Base-by-base conservation (phyloP, 2,888 invertebrate species). In the Hypercompe scribonia region DNA sequence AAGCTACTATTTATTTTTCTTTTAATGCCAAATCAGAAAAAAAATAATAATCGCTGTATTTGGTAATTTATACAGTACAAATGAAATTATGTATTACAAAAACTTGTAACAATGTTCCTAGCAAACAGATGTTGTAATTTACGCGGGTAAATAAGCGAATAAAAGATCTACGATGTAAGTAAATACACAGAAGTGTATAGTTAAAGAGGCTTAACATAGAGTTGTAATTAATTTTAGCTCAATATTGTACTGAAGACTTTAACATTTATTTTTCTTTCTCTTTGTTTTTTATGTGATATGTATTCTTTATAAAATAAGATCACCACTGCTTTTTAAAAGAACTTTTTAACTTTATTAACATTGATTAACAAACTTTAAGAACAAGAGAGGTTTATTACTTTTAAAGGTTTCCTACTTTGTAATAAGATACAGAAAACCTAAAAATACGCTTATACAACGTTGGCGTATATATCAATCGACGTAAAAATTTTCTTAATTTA, bases 171-270 rank as follows among this genome's bases (percentile, higher is more conserved):
- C 13, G 13, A 58, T 28, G 28, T 58, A 13, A 13, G 54, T 54
- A n/a, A 54, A 50, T 50, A 50, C 50, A n/a, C 54, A n/a, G 24
- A 54, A 54, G 2, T 11, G 24, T 24, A 24, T 24, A 58, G 58
- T 28, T 58, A 28, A n/a, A 58, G 58, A 58, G 13, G 28, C 4
- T 28, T 28, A 58, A 58, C 13, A 13, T 58, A n/a, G 13, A 28
- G 58, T 58, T 58, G 13, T 58, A 54, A n/a, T 54, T 54, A 54
- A 54, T n/a, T 54, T 54, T 54, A 54, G 24, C n/a, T 54, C n/a
- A 54, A 54, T 54, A 54, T 11, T n/a, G 21, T 11, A n/a, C 0
- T 10, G 3, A 54, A n/a, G 21, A 11, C 24, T 21, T 46, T 50
- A 0, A 24, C 10, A 50, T 1, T 21, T 24, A 54, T 54, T 54